phyloP scores from a whole-genome alignment of 2,888 invertebrate genomes.

The Hydrotaea diabolus region DNA sequence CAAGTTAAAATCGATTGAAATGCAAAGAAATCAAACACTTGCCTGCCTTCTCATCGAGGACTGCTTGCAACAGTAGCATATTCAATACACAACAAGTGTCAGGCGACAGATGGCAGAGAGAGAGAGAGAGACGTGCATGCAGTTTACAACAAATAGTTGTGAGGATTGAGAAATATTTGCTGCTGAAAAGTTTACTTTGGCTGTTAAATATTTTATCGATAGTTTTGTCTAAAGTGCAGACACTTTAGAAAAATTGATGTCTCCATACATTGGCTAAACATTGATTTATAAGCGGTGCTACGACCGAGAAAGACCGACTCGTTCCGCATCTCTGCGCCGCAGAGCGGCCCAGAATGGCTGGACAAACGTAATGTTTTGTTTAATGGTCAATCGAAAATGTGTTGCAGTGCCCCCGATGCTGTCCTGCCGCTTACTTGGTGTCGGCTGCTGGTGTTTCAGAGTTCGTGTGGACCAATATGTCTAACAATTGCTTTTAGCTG shows the following conservation, averaged over 20 bases:
- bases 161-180: slow-evolving; percentile 17
- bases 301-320: background rate
- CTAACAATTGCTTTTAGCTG: slow-evolving; percentile 21
- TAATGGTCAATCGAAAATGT: slow-evolving; percentile 15
- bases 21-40: slow-evolving; percentile 8
- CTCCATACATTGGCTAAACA: slow-evolving; percentile 57
- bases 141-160: background rate
- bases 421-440: background rate
- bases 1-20: slow-evolving; percentile 7
- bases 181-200: slow-evolving; percentile 28
- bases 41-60: no score
- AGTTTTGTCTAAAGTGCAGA: slow-evolving; percentile 61
- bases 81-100: background rate
- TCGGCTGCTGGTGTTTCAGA: background rate
- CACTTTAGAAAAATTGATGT: slow-evolving; percentile 61
- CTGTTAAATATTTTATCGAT: slow-evolving; percentile 52
- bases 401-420: background rate
- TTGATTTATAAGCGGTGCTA: slow-evolving; percentile 56
- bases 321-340: background rate
- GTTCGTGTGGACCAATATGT: slow-evolving; percentile 19
- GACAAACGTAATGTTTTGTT: slow-evolving; percentile 30
- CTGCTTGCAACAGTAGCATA: background rate
- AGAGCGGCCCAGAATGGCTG: background rate
- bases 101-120: background rate
- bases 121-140: background rate